Evolutionary conservation across 64 coral and sea anemone species (phyloP), one percentile per base, ranked within the genome.

Genomic region (Actinia equina): DNA sequence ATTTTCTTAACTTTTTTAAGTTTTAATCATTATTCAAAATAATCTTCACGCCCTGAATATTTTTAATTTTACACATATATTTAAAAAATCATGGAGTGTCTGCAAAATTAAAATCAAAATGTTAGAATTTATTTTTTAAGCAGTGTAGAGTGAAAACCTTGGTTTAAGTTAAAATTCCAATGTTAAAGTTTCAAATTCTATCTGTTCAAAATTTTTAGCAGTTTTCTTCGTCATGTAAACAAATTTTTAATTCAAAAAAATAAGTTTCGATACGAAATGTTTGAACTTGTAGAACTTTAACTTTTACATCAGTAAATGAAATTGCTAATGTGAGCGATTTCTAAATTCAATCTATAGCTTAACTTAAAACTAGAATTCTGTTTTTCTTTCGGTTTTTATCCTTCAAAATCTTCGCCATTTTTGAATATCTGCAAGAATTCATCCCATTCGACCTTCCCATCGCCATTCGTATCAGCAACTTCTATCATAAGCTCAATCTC

Each of bases 401-500:
- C 69, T 74, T 74, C 69, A 74, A 74, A 86, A 54, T 84, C 17
- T 77, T 83, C 18, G 58, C 23, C 69, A 74, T 74, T 23, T 23
- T 25, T 87, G 17, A 93, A 96, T 77, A 96, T 96, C n/a, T 96
- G 91, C 80, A 96, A 60, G 77, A 96, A 96, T 30, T 96, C 91
- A 5, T 96, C 79, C 16, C 86, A 93, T 78, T 96, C 91, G 45
- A 96, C 94, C 70, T 63, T 87, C 5, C 88, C 94, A 59, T 96
- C 91, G 12, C 91, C 94, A 20, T 96, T 96, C 22, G 81, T 71
- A 53, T 97, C 91, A 0, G 94, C 94, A 1, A 87, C 88, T 80
- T 97, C 92, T 10, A 97, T 93, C 94, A 97, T 97, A 10, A 90
- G n/a, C 1, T 92, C 94, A 26, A 97, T 91, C 10, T 97, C 94